These are phyloP conservation scores for Caenorhabditis sp. DNA, from an alignment of 2,888 invertebrate genomes.

Conservation along the genomic window DNA sequence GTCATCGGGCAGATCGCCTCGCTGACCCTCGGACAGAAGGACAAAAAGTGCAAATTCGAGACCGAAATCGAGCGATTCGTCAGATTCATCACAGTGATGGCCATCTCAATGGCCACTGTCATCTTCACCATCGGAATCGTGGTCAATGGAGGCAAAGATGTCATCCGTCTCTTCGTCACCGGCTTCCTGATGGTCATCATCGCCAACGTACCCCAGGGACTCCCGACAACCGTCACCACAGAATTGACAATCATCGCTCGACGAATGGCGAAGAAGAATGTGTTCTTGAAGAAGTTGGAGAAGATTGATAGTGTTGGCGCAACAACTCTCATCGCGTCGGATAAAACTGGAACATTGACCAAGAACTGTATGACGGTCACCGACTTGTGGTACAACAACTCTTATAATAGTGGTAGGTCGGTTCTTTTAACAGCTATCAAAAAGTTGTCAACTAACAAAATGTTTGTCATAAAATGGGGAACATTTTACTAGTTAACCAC, in stretches of 20 bases:
- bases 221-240: slow-evolving; percentile 73
- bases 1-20: slow-evolving; percentile 76
- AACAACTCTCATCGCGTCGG: slow-evolving; percentile 70
- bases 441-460: too few species aligned
- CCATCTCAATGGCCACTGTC: slow-evolving; percentile 75
- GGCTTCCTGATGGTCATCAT: slow-evolving; percentile 77
- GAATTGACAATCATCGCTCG: slow-evolving; percentile 74
- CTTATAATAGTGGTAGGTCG: slow-evolving; percentile 66
- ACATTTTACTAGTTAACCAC: too few species aligned
- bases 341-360: slow-evolving; percentile 75
- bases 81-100: slow-evolving; percentile 74
- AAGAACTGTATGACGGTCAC: slow-evolving; percentile 76
- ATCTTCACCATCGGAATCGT: slow-evolving; percentile 73
- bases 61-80: slow-evolving; percentile 76
- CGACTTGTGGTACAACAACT: slow-evolving; percentile 72
- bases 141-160: slow-evolving; percentile 68
- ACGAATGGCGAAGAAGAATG: slow-evolving; percentile 72
- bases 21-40: slow-evolving; percentile 71
- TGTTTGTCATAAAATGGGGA: too few species aligned
- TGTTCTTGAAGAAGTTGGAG: slow-evolving; percentile 75
- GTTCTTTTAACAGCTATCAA: too few species aligned
- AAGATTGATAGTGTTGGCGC: slow-evolving; percentile 74
- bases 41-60: slow-evolving; percentile 71
- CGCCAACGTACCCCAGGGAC: slow-evolving; percentile 78
- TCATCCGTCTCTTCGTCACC: slow-evolving; percentile 75